Percentiles rank a stretch among this genome's conserved stretches.
These are phyloP conservation scores for Pluvianellus socialis DNA, from an alignment of 2,113 vertebrate species.

Conservation along the genomic window DNA sequence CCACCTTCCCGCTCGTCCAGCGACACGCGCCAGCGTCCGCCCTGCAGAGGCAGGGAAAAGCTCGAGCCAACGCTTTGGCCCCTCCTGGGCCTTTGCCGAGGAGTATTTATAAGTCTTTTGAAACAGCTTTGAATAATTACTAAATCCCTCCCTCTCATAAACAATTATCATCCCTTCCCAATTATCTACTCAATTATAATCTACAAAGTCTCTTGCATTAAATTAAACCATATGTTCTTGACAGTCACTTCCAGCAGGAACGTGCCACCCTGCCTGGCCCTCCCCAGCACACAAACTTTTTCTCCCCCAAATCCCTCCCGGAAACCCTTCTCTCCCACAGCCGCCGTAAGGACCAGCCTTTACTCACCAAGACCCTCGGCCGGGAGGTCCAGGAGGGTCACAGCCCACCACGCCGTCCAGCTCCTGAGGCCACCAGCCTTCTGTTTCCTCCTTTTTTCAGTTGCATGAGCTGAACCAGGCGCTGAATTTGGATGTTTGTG, in stretches of 20 bases:
- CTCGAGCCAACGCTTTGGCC: neutral
- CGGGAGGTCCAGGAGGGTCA: neutral
- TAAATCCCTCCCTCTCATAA: slow-evolving; percentile 32
- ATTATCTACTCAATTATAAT: slow-evolving; percentile 67
- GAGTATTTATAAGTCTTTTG: slow-evolving; percentile 7
- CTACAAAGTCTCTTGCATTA: slow-evolving; percentile 56
- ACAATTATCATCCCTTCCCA: slow-evolving; percentile 54
- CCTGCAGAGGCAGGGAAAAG: neutral
- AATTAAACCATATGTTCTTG: slow-evolving; percentile 50
- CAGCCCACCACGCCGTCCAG: rapidly evolving
- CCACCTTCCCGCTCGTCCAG: rapidly evolving
- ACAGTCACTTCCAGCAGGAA: neutral
- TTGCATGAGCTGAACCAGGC: rapidly evolving
- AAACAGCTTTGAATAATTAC: slow-evolving; percentile 53
- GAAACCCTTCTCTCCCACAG: neutral
- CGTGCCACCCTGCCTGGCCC: neutral
- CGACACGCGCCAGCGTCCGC: rapidly evolving
- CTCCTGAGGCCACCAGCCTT: neutral
- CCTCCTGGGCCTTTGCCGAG: slow-evolving; percentile 2
- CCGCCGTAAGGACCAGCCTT: rapidly evolving
- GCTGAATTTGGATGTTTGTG: neutral
- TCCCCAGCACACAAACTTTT: neutral
- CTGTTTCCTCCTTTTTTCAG: neutral
- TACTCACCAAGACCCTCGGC: too few relatives aligned
- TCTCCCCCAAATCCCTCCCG: neutral